Evolutionary conservation across 1,140 invertebrate genomes (phyloP), one percentile per base, ranked within the genome.

Genomic region (Drosophila kepulauana): DNA sequence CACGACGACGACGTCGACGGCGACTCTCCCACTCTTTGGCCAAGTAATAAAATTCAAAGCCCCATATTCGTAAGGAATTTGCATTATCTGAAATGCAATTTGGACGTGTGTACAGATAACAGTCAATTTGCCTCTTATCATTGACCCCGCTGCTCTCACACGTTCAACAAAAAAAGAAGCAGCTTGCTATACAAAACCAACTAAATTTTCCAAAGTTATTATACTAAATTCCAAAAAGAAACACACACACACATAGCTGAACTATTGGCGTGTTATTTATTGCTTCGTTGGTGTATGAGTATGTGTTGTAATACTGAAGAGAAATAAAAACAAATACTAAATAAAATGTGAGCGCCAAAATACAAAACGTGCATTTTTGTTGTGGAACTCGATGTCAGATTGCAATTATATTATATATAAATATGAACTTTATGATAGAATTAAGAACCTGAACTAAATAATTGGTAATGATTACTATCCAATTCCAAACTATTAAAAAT

Each of bases 11-110:
- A 11, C 35, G n/a, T n/a, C n/a, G 6, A 10, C 35, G 8, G 3
- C 35, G 35, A 41, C 33, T 16, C 15, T 57, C 46, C 59, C 28
- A 10, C 8, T 15, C 43, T 28, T 30, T 33, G 46, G 28, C 3
- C 20, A 25, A 20, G 46, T 38, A 62, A 49, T 49, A 49, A 35
- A 35, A 62, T 33, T 46, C 41, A 28, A 28, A 46, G n/a, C 35
- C 25, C 57, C 46, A 66, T 70, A 79, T 52, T 20, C 59, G 33
- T 13, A 11, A 45, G 48, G 10, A 72, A 75, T 33, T 52, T 84
- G 81, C 81, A 73, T 78, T 86, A 85, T 86, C 82, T 75, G 59
- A 73, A 25, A 61, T 87, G 82, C 82, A 86, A 82, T 82, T 87
- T 87, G 28, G 82, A 38, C 35, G 35, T 38, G 7, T 38, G 75